Conservation (phyloP, 2,113 vertebrate genomes). For the Mustela lutreola region DNA sequence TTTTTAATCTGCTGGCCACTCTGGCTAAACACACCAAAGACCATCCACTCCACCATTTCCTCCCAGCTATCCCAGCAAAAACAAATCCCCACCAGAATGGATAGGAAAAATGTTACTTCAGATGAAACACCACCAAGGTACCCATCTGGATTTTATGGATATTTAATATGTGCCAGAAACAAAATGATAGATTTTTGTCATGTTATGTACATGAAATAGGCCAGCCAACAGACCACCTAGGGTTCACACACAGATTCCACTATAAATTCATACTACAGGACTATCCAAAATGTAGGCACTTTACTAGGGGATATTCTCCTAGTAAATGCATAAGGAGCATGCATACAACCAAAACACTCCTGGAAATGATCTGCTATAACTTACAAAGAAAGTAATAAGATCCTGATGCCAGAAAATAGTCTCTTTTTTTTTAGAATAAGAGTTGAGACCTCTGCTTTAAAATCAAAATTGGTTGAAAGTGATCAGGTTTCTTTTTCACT, state of each 20-base stretch:
- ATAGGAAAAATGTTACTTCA: slow-evolving; percentile 26
- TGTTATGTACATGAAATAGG: slow-evolving; percentile 67
- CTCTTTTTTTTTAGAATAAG: not conserved
- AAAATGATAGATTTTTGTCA: slow-evolving; percentile 73
- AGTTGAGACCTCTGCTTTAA: not conserved
- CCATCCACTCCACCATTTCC: slow-evolving; percentile 64
- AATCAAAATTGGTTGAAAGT: not conserved
- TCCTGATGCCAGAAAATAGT: not conserved
- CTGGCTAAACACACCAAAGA: slow-evolving; percentile 66
- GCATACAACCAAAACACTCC: not conserved
- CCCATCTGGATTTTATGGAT: slow-evolving; percentile 53
- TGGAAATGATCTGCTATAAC: not conserved
- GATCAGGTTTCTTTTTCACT: not conserved
- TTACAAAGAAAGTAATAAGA: not conserved
- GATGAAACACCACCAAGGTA: slow-evolving; percentile 58
- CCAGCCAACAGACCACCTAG: slow-evolving; percentile 61
- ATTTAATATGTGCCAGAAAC: slow-evolving; percentile 68
- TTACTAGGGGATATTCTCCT: not conserved
- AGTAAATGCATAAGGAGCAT: not conserved
- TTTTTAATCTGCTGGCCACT: slow-evolving; percentile 54
- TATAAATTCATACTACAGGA: not conserved
- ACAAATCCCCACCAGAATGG: slow-evolving; percentile 20
- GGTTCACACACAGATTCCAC: slow-evolving; percentile 15
- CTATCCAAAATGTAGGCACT: not conserved
- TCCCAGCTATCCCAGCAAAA: slow-evolving; percentile 2